phyloP scores from a whole-genome alignment of 2,113 vertebrate species.

The Corynorhinus townsendii region DNA sequence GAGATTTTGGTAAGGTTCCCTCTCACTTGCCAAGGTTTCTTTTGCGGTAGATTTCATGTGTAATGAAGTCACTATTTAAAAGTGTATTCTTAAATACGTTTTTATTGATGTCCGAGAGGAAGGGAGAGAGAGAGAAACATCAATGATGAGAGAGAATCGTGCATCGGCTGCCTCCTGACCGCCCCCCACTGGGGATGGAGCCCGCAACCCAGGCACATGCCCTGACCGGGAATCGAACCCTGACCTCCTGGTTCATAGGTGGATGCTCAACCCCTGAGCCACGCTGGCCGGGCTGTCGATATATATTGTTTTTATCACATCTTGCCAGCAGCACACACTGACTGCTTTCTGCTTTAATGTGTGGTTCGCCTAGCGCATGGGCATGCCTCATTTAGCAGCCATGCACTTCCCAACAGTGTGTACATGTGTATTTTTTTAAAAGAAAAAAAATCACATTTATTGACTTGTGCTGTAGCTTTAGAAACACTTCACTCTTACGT shows the following conservation, averaged over 20 bases:
- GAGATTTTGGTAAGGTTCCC: conserved; percentile 82
- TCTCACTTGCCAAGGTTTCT: not conserved
- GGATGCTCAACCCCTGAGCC: too few species aligned
- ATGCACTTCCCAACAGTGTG: not conserved
- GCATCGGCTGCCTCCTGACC: too few species aligned
- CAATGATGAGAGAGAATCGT: too few species aligned
- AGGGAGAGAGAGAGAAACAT: too few species aligned
- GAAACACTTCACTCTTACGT: not conserved
- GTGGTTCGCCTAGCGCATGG: not conserved
- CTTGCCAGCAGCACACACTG: not conserved
- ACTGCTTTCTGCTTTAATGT: not conserved
- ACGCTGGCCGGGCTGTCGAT: too few species aligned
- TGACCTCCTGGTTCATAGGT: too few species aligned
- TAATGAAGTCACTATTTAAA: not conserved
- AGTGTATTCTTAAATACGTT: not conserved
- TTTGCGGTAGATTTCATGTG: not conserved
- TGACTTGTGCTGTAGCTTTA: not conserved
- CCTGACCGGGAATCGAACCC: too few species aligned
- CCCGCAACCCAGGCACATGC: too few species aligned
- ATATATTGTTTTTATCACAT: not conserved
- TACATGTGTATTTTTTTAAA: not conserved
- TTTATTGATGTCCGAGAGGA: too few species aligned
- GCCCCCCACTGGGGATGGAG: too few species aligned
- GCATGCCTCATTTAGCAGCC: not conserved
- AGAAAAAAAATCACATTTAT: not conserved